phyloP scores from a whole-genome alignment of 2,113 vertebrate genomes.

The Pelecanoides urinatrix region DNA sequence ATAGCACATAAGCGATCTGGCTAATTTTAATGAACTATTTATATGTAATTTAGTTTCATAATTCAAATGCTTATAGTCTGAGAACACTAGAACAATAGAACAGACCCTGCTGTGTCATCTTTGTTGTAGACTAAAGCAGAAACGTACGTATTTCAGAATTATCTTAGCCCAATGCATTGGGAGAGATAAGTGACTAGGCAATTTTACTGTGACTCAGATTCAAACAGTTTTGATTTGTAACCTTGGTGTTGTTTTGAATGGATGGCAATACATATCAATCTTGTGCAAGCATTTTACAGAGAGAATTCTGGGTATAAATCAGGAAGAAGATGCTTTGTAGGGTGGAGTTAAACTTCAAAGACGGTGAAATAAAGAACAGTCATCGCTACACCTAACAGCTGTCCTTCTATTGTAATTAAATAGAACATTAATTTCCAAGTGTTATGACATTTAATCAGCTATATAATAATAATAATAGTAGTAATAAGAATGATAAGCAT shows the following conservation, averaged over 20 bases:
- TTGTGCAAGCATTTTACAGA: conserved; percentile 36
- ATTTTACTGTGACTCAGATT: background rate
- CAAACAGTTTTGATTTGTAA: background rate
- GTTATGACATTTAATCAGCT: conserved; percentile 50
- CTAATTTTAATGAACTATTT: background rate
- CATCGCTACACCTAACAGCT: conserved; percentile 20
- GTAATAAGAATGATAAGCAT: conserved; percentile 23
- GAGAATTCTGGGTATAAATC: background rate
- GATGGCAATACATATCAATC: background rate
- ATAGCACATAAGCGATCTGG: background rate
- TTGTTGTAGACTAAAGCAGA: background rate
- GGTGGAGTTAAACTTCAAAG: conserved; percentile 59
- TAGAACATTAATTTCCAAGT: conserved; percentile 43
- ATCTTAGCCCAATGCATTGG: background rate
- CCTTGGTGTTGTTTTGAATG: background rate
- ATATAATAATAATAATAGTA: conserved; percentile 39
- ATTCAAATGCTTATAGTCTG: background rate
- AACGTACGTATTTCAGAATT: background rate
- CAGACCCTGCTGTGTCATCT: background rate
- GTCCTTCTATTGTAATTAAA: conserved; percentile 55
- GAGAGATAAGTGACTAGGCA: background rate
- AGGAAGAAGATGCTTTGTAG: conserved; percentile 43
- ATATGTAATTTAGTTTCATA: background rate
- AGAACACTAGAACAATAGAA: background rate
- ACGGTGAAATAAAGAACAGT: conserved; percentile 8